Percentiles rank a stretch among this genome's conserved stretches.
phyloP scores from a whole-genome alignment of 2,113 vertebrate species.

The Globicephala melas region DNA sequence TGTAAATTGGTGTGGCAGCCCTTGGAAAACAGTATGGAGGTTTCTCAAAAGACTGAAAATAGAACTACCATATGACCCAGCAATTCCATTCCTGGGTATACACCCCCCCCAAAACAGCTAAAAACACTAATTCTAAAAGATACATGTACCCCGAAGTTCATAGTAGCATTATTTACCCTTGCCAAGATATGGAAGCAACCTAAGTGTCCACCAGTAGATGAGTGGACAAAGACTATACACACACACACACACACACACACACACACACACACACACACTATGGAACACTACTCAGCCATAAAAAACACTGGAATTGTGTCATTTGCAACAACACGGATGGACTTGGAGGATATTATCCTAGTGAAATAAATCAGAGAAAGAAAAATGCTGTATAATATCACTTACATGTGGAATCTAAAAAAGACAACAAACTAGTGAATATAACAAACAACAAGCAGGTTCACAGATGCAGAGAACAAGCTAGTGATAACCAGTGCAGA shows the following conservation, averaged over 20 bases:
- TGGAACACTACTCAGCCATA: not conserved
- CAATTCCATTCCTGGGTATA: not conserved
- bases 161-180: not conserved
- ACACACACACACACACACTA: not conserved
- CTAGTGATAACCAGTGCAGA: not conserved
- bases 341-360: not conserved
- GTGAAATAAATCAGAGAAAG: not conserved
- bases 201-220: not conserved
- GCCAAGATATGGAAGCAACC: not conserved
- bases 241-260: not conserved
- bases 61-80: not conserved
- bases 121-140: not conserved
- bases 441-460: not conserved
- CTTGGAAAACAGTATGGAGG: not conserved
- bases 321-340: not conserved
- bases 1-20: not conserved
- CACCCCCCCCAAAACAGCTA: too few relatives aligned
- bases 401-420: not conserved
- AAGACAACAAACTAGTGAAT: not conserved
- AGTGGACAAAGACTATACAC: not conserved
- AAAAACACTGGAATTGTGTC: not conserved
- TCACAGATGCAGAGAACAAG: not conserved
- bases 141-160: not conserved
- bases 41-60: not conserved
- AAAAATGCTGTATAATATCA: not conserved